These are phyloP conservation scores for Tuberolachnus salignus DNA, from an alignment of 2,888 invertebrate genomes.

Conservation along the genomic window DNA sequence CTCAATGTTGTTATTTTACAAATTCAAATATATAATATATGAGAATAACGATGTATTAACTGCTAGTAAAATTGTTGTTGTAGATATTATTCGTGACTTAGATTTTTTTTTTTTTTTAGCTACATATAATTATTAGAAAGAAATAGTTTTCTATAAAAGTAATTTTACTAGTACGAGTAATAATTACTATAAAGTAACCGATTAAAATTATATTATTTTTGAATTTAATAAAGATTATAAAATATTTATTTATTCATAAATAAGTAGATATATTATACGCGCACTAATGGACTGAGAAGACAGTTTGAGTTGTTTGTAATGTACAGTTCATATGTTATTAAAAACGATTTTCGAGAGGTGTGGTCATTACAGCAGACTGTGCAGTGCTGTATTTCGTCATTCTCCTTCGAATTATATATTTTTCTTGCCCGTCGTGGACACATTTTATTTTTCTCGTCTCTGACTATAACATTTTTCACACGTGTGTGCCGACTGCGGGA, in stretches of 20 bases:
- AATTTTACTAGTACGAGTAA: too few species aligned
- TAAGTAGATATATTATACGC: not conserved
- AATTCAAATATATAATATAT: too few species aligned
- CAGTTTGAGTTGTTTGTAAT: not conserved
- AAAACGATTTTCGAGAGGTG: slow-evolving; percentile 5
- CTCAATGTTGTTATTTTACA: too few species aligned
- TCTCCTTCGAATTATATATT: not conserved
- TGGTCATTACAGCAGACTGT: not conserved
- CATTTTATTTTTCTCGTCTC: slow-evolving; percentile 11
- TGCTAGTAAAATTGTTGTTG: too few species aligned
- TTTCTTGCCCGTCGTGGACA: slow-evolving; percentile 3
- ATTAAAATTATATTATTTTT: not conserved
- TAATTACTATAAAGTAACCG: not conserved
- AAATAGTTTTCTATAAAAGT: slow-evolving; percentile 5
- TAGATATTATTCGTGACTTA: too few species aligned
- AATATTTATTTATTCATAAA: not conserved
- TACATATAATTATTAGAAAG: too few species aligned
- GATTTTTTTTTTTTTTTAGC: too few species aligned
- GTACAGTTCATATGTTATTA: slow-evolving; percentile 16
- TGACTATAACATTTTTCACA: slow-evolving; percentile 10
- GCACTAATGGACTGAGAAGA: not conserved
- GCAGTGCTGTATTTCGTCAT: not conserved
- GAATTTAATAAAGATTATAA: too few species aligned
- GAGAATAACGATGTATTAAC: too few species aligned
- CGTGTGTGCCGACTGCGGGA: not conserved